A percentile compares a stretch with the other conserved stretches of the same genome.
phyloP scores from a whole-genome alignment of 2,888 invertebrate genomes.

The Pyrgus malvae region DNA sequence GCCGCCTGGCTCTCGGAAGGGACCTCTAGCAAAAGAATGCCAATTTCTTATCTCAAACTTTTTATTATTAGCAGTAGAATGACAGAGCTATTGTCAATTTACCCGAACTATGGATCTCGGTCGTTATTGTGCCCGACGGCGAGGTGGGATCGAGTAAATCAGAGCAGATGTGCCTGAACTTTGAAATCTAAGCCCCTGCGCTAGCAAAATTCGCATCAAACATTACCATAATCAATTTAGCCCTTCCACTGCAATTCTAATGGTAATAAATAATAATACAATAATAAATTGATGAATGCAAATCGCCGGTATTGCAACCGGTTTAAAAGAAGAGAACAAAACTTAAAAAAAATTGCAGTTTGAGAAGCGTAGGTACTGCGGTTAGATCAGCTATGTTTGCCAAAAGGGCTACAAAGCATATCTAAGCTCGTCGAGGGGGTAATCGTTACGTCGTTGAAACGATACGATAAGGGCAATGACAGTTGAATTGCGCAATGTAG shows the following conservation, averaged over 20 bases:
- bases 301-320: constrained; percentile 29
- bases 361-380: too few species aligned
- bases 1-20: constrained; percentile 73
- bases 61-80: constrained; percentile 67
- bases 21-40: constrained; percentile 74
- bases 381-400: constrained; percentile 11
- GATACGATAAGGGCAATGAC: constrained; percentile 29
- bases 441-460: constrained; percentile 17
- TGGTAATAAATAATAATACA: too few species aligned
- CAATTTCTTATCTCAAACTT: constrained; percentile 76
- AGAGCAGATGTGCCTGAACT: constrained; percentile 70
- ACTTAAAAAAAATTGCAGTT: constrained; percentile 6
- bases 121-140: constrained; percentile 50
- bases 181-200: constrained; percentile 51
- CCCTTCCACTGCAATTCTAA: constrained; percentile 44
- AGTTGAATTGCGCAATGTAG: constrained; percentile 53
- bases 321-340: constrained; percentile 15
- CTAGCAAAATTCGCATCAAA: constrained; percentile 44
- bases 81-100: constrained; percentile 66
- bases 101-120: constrained; percentile 53
- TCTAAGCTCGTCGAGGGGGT: constrained; percentile 26
- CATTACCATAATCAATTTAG: constrained; percentile 59
- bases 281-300: constrained; percentile 44
- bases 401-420: constrained; percentile 1
- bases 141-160: constrained; percentile 53